Percentiles rank a stretch among this genome's conserved stretches.
These are phyloP conservation scores for Ormyrus pomaceus DNA, from an alignment of 2,888 invertebrate species.

Conservation along the genomic window DNA sequence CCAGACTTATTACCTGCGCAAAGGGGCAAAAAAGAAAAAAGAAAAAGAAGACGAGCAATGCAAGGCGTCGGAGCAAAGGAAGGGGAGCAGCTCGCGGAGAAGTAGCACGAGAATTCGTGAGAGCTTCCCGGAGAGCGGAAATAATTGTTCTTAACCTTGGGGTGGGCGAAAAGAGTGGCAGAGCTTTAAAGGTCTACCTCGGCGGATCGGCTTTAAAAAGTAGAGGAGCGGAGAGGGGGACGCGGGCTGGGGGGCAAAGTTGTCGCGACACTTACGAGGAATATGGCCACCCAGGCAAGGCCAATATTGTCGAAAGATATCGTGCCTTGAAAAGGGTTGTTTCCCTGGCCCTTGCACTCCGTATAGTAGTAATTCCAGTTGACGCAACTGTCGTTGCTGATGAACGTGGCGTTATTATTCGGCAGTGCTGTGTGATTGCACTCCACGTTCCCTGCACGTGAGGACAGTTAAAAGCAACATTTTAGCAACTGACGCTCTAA, in stretches of 20 bases:
- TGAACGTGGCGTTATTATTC: slow-evolving; percentile 80
- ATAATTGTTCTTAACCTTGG: slow-evolving; percentile 56
- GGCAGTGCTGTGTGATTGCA: slow-evolving; percentile 87
- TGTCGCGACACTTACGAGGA: slow-evolving; percentile 87
- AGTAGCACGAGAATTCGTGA: not conserved
- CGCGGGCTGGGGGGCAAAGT: not conserved
- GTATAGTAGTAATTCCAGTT: slow-evolving; percentile 99
- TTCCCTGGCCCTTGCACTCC: slow-evolving; percentile 92
- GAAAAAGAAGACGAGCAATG: not conserved
- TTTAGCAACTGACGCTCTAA: no score
- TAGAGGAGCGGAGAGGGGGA: not conserved
- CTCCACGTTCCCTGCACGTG: slow-evolving; percentile 82
- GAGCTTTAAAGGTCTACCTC: slow-evolving; percentile 16
- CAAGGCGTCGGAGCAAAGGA: slow-evolving; percentile 14
- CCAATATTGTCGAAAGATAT: slow-evolving; percentile 99
- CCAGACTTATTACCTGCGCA: slow-evolving; percentile 95
- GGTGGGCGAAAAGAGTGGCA: slow-evolving; percentile 8
- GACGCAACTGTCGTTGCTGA: slow-evolving; percentile 86
- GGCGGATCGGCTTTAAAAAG: slow-evolving; percentile 3
- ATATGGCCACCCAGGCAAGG: slow-evolving; percentile 99
- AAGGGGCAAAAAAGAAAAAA: not conserved
- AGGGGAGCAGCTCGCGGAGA: not conserved
- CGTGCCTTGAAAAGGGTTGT: slow-evolving; percentile 99
- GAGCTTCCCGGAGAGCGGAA: slow-evolving; percentile 23
- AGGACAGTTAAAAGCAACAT: not conserved